Conservation (phyloP, 2,797 vertebrate genomes). For the Eurystomus glaucurus region DNA sequence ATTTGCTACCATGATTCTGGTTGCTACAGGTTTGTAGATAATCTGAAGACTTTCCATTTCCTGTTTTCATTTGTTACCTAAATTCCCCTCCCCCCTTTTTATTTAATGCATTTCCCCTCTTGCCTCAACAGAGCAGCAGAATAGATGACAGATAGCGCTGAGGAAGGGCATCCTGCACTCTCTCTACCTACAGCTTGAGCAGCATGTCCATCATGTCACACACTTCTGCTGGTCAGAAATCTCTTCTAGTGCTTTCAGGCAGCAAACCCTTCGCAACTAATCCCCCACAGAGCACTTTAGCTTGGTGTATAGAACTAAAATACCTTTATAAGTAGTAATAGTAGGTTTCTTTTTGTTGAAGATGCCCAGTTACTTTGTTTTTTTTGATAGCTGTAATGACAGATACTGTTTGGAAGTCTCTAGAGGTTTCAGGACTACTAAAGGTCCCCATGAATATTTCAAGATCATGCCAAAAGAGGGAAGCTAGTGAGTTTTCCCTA, state of each 20-base stretch:
- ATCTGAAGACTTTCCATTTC: slow-evolving; percentile 16
- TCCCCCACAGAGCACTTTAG: neutral
- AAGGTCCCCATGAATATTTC: slow-evolving; percentile 11
- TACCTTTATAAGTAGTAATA: neutral
- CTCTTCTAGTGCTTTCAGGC: neutral
- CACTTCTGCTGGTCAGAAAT: neutral
- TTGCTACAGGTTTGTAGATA: slow-evolving; percentile 26
- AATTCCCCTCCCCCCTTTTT: neutral
- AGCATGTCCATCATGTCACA: neutral
- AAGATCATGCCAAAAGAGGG: neutral
- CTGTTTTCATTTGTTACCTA: neutral
- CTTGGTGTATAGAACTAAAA: neutral
- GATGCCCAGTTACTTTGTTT: neutral
- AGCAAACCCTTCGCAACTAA: neutral
- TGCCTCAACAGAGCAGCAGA: neutral
- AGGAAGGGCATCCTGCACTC: neutral
- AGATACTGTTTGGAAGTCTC: neutral
- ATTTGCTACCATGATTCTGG: neutral
- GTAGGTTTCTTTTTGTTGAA: neutral
- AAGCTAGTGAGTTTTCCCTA: neutral
- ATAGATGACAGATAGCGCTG: neutral
- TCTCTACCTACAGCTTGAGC: neutral
- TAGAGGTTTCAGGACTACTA: neutral
- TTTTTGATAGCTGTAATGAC: neutral
- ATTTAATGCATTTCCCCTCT: neutral